Evolutionary conservation across 2,888 invertebrate genomes (phyloP), one percentile per base, ranked within the genome.

Genomic region (Latrodectus hesperus): DNA sequence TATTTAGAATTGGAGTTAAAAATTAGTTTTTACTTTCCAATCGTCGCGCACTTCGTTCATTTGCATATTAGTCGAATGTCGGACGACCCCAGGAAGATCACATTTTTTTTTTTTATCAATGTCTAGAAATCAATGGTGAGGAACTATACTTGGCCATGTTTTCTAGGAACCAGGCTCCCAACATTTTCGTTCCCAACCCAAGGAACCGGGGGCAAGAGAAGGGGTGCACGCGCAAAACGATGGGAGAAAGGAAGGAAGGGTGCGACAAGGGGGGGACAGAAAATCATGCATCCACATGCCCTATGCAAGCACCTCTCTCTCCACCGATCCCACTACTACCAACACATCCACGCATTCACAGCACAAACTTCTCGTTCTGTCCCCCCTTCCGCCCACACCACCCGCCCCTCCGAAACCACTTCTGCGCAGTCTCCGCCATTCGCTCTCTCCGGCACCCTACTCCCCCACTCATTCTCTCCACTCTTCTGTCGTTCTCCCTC

Each of bases 281-380:
- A 81, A 86, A 72, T 81, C 87, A 73, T 87, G 87, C 87, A 82
- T 82, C 87, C 87, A 83, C 87, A 81, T 86, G 72, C 65, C 73
- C 86, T 81, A 87, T 87, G 82, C 82, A 87, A 82, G 82, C 82
- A 77, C 77, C 82, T 65, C 83, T 67, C 26, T 77, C 72, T 49
- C 22, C 22, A 22, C 22, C 22, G 22, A 22, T 22, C 22, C 22
- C 22, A 22, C 22, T 22, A 60, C 76, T 53, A 71, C 75, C 72
- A 74, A 85, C 85, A 80, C 86, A 86, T 86, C 64, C 77, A 77
- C 53, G 55, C 83, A 76, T 64, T 64, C 85, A 64, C 86, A 86
- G 81, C 65, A 75, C 79, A 85, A 85, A 85, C 79, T 85, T 86
- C 86, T 76, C 81, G 75, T 79, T 85, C 75, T 70, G n/a, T 55